A percentile compares a stretch with the other conserved stretches of the same genome.
phyloP scores from a whole-genome alignment of 1,140 invertebrate species.

The Calephelis nemesis region DNA sequence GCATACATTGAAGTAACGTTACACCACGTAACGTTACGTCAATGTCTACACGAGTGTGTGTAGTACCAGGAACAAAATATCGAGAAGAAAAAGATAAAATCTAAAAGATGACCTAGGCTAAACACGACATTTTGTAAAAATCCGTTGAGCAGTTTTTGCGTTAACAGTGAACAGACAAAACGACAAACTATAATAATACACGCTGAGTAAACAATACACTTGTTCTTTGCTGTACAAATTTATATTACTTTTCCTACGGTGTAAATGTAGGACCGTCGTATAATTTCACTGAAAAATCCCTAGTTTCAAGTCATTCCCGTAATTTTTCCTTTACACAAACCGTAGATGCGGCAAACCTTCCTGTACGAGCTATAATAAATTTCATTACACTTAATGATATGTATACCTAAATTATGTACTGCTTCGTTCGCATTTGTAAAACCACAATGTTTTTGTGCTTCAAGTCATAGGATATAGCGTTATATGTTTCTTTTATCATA shows the following conservation, averaged over 20 bases:
- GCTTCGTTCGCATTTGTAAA: constrained; percentile 37
- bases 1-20: no score
- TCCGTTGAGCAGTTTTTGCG: no score
- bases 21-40: no score
- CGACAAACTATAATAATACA: no score
- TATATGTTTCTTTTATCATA: no score
- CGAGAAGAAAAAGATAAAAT: no score
- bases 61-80: no score
- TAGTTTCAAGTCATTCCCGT: background rate
- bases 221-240: background rate
- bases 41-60: no score
- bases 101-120: no score
- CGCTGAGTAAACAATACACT: no score
- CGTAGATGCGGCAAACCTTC: constrained; percentile 7
- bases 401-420: constrained; percentile 34
- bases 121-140: no score
- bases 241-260: background rate
- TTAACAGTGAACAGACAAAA: no score
- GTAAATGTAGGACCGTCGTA: background rate
- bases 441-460: constrained; percentile 19
- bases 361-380: constrained; percentile 32
- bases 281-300: background rate
- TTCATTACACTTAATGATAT: constrained; percentile 42
- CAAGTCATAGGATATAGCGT: background rate
- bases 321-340: constrained; percentile 7